These are phyloP conservation scores for Coenonympha arcania DNA, from an alignment of 2,888 invertebrate species.

Conservation along the genomic window DNA sequence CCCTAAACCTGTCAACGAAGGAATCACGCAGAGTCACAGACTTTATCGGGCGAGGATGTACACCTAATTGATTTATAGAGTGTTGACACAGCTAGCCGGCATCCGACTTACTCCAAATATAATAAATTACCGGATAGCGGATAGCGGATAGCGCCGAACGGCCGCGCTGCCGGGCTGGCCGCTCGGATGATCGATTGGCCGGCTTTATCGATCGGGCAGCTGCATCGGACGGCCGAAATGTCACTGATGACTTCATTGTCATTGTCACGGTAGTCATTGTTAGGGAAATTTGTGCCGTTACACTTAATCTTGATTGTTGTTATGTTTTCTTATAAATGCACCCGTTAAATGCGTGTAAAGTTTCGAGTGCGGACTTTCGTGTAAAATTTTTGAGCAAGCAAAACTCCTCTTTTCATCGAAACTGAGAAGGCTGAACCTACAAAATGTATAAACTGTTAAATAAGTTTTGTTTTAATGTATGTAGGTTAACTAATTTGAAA, in stretches of 20 bases:
- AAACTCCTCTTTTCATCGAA: background rate
- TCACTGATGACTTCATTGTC: slow-evolving; percentile 50
- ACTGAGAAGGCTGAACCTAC: too few species aligned
- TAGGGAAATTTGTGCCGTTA: slow-evolving; percentile 21
- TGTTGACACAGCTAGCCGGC: slow-evolving; percentile 57
- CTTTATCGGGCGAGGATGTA: slow-evolving; percentile 46
- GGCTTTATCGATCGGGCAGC: slow-evolving; percentile 47
- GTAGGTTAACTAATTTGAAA: too few species aligned
- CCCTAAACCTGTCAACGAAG: background rate
- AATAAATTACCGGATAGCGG: slow-evolving; percentile 56
- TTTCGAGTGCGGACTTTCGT: background rate
- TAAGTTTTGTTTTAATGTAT: too few species aligned
- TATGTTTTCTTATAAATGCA: background rate
- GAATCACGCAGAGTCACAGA: background rate
- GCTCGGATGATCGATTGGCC: slow-evolving; percentile 48
- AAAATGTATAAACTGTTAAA: too few species aligned
- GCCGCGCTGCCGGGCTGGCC: slow-evolving; percentile 29
- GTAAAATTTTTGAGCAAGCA: background rate
- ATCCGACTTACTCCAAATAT: slow-evolving; percentile 61
- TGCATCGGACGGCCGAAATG: slow-evolving; percentile 47
- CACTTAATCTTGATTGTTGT: slow-evolving; percentile 20
- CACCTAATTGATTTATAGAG: slow-evolving; percentile 68
- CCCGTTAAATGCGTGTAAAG: background rate
- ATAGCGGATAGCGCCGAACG: too few species aligned
- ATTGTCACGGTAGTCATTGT: slow-evolving; percentile 46